A percentile compares a stretch with the other conserved stretches of the same genome.
Conservation (phyloP, 53 echinoderm and acorn worm genomes). For the Crossaster papposus region DNA sequence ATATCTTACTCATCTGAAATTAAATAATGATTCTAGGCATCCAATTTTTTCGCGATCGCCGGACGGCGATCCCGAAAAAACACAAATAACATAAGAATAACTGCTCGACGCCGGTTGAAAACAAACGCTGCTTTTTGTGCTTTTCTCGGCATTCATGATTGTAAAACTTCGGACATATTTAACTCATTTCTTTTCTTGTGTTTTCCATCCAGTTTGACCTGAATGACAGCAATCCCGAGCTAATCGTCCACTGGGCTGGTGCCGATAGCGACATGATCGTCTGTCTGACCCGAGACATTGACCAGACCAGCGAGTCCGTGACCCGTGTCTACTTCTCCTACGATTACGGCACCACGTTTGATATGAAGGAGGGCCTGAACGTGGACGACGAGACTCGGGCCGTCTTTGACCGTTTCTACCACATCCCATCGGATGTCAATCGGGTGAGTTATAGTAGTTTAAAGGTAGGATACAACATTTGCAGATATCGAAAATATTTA, state of each 20-base stretch:
- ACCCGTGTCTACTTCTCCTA: conserved; percentile 78
- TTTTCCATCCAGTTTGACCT: conserved; percentile 66
- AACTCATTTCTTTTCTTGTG: too few species aligned
- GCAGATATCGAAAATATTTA: too few species aligned
- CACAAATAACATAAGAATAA: too few species aligned
- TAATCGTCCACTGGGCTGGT: conserved; percentile 98
- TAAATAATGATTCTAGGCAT: too few species aligned
- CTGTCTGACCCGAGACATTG: conserved; percentile 82
- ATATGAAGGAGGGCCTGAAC: conserved; percentile 41
- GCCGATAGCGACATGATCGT: conserved; percentile 81
- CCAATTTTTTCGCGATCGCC: too few species aligned
- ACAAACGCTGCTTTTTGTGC: too few species aligned
- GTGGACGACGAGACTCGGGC: conserved; percentile 26
- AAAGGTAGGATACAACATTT: too few species aligned
- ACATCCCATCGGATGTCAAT: conserved; percentile 76
- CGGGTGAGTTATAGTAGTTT: conserved; percentile 90
- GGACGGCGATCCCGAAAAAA: too few species aligned
- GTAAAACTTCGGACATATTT: too few species aligned
- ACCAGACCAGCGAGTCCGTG: conserved; percentile 41
- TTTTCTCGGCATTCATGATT: too few species aligned
- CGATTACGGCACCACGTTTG: conserved; percentile 79
- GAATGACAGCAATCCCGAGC: conserved; percentile 81
- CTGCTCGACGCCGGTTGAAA: too few species aligned
- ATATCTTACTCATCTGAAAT: too few species aligned
- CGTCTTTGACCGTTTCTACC: conserved; percentile 82